Evolutionary conservation across 2,888 invertebrate genomes (phyloP), one percentile per base, ranked within the genome.

Genomic region (Rhingia campestris): DNA sequence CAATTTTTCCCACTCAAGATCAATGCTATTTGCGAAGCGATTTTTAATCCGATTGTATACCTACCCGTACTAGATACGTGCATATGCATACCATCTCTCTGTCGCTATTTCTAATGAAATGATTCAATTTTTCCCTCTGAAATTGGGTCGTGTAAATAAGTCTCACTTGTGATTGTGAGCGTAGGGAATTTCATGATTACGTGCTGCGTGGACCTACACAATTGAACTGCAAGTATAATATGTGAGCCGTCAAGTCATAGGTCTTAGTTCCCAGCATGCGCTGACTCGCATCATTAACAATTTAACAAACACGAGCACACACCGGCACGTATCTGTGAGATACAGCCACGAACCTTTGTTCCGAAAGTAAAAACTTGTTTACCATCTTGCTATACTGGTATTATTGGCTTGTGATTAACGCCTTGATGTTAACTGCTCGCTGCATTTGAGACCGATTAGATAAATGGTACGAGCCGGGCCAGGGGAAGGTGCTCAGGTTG

Each of bases 111-210:
- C 69, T 67, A 76, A 69, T 69, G 67, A 69, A 76, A 59, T 76
- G 76, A 63, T 77, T 41, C 51, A 41, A 59, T 33, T 59, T 49
- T 66, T 32, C n/a, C 9, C 4, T 22, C 32, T 49, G 51, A 30
- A 77, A 51, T 70, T 56, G 51, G 77, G 64, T 77, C 61, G 47
- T 41, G 69, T 49, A 69, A 61, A 69, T 56, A 76, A 61, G 33
- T 69, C 43, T 61, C 75, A 61, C 67, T 45, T 76, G 69, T 45
- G 61, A n/a, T 32, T 39, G 30, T 47, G 14, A 6, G 70, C 58
- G 58, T 53, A 45, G 53, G 53, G 43, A 53, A n/a, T 45, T 32
- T 43, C 59, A 9, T 59, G 35, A 35, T 37, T 49, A 49, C 32
- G 10, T 47, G 33, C 37, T 32, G 41, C 12, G 7, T 32, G 35